Base-by-base conservation (phyloP, 2,113 vertebrate species). In the Thermophis baileyi region DNA sequence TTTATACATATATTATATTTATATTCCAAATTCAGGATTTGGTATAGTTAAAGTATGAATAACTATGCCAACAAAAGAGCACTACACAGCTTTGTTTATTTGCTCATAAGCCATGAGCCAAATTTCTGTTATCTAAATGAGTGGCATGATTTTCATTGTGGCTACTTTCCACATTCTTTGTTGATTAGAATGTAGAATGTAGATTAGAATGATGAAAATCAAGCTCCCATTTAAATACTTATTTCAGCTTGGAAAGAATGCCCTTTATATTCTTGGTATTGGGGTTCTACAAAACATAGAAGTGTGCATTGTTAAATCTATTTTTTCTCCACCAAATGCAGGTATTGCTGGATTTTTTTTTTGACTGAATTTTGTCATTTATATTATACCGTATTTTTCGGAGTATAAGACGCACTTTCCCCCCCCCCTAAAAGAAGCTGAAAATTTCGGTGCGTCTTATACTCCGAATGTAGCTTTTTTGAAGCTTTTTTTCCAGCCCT, bases 191-290 rank as follows among this genome's bases (percentile, higher is more conserved):
- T 57, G 22, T 57, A 25, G 87, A 89, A 53, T 55, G 20, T 57
- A 25, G 91, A 89, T 54, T 54, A 55, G 9, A 0, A 57, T 86
- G 93, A 57, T 94, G 88, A 93, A 87, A 40, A 93, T 44, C 87
- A 35, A 55, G 49, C 87, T 0, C 0, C 85, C 74, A 1, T 18
- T 6, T 30, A n/a, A 53, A 22, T 85, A 16, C 57, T 90, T 30
- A 50, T 88, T 92, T 63, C 0, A 89, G 69, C 95, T 86, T 63
- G 93, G 63, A 87, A 92, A 90, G 0, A 14, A 1, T 24, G 85
- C 27, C 8, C 0, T 81, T 57, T 25, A 69, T 81, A 95, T 96
- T 94, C 44, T 87, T 87, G 51, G 74, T 94, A 92, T 93, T 90
- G 90, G 50, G 9, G 91, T 95, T 85, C 22, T 54, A 91, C n/a